Base-by-base conservation (phyloP, 2,888 invertebrate species). In the Myathropa florea region DNA sequence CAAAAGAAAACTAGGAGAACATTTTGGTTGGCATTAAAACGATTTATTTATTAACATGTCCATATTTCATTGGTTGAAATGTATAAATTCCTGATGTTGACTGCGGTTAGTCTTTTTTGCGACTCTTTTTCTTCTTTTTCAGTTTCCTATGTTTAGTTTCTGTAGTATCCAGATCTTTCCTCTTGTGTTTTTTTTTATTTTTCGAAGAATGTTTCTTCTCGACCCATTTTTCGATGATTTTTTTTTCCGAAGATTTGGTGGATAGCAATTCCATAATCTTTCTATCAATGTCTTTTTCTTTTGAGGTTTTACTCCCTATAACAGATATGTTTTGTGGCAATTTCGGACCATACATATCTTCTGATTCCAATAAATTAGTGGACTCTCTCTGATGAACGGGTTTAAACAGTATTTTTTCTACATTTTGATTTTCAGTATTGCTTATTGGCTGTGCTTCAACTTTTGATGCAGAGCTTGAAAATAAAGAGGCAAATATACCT, bases 401-500 rank as follows among this genome's bases (percentile, higher is more conserved):
- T 72, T 90, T 90, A 24, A 89, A 91, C 0, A 89, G 53, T 12
- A 91, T 90, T 81, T 90, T 91, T 0, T 83, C 3, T 21, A n/a
- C n/a, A 46, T 7, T 53, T 24, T 46, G 14, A 7, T 28, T 18
- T 61, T 30, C 46, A 0, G 30, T 61, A 46, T 46, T 46, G n/a
- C 1, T 39, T n/a, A 10, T 7, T 53, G 60, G 21, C 23, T 60
- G 28, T 2, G 55, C 21, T n/a, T 46, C 28, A 9, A 76, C 71
- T 59, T 67, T 63, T 23, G 6, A 71, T 0, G 82, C 75, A 2
- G 75, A 7, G 3, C 88, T 88, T 18, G 88, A 88, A n/a, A 92
- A 90, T 0, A 92, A 88, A 0, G 91, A 90, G 0, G 91, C 91
- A 89, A 96, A 96, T 68, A 96, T 95, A 0, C 96, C 96, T 85